These are phyloP conservation scores for Nasonia giraulti DNA, from an alignment of 1,140 invertebrate species.

Conservation along the genomic window DNA sequence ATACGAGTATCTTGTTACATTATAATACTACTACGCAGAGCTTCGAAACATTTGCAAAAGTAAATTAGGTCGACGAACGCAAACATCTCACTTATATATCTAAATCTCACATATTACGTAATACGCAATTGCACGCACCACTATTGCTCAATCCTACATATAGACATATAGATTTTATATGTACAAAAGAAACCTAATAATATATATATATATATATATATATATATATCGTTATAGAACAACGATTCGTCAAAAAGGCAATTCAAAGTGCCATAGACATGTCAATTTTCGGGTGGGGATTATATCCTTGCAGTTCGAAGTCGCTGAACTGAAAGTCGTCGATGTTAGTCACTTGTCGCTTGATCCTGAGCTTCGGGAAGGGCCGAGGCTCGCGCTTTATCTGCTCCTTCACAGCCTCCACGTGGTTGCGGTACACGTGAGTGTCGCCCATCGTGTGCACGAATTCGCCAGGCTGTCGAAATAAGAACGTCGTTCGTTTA, in stretches of 20 bases:
- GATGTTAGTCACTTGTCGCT: slow-evolving; percentile 82
- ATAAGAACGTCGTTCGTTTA: slow-evolving; percentile 15
- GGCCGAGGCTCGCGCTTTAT: slow-evolving; percentile 85
- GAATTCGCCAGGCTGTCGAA: slow-evolving; percentile 91
- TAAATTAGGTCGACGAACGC: not conserved
- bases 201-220: too few relatives aligned
- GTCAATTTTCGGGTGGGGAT: slow-evolving; percentile 91
- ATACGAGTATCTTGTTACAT: not conserved
- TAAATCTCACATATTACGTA: too few relatives aligned
- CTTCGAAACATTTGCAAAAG: not conserved
- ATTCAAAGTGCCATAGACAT: slow-evolving; percentile 97
- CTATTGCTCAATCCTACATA: too few relatives aligned
- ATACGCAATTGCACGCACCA: too few relatives aligned
- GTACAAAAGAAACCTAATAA: too few relatives aligned
- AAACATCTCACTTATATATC: too few relatives aligned
- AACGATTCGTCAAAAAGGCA: not conserved
- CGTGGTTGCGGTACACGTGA: slow-evolving; percentile 96
- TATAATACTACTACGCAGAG: not conserved
- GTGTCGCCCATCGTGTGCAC: slow-evolving; percentile 97
- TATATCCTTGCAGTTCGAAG: slow-evolving; percentile 90
- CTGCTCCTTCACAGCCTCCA: slow-evolving; percentile 90
- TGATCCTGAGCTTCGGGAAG: slow-evolving; percentile 90
- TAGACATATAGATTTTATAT: too few relatives aligned
- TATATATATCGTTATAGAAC: too few relatives aligned
- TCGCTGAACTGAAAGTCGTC: slow-evolving; percentile 94